A percentile compares a stretch with the other conserved stretches of the same genome.
Evolutionary conservation across 2,888 invertebrate genomes (phyloP).

Genomic region (Chalcosyrphus nemorum): DNA sequence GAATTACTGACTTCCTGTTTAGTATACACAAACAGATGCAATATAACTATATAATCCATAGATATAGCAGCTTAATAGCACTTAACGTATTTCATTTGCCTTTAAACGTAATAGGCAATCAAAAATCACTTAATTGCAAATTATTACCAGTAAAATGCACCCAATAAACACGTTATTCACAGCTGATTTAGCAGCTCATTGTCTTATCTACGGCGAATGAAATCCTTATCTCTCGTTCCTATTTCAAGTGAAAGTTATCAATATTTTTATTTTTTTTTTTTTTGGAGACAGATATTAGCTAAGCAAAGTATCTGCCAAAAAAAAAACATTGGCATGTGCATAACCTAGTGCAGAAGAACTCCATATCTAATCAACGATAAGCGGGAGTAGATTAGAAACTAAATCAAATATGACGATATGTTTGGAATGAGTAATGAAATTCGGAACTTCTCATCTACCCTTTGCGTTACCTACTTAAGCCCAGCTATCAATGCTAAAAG

Average conservation of each 20-base stretch:
- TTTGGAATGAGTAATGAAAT: neutral
- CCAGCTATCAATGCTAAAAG: neutral
- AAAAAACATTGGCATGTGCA: neutral
- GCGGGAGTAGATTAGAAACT: neutral
- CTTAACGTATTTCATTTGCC: neutral
- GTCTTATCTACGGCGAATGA: neutral
- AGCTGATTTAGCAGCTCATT: neutral
- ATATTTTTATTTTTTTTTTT: no score
- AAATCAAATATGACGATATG: neutral
- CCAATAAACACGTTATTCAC: neutral
- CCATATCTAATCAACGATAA: neutral
- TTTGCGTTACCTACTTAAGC: neutral
- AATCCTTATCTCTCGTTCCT: neutral
- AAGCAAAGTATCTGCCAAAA: neutral
- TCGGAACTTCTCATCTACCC: neutral
- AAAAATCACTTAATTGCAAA: neutral
- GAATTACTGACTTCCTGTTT: no score
- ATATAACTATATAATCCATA: no score
- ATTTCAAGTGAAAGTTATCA: neutral
- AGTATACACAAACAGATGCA: no score
- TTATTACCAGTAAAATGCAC: neutral
- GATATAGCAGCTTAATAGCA: neutral
- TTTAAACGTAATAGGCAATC: neutral
- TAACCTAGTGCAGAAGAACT: neutral
- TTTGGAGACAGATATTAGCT: neutral